Percentiles rank a stretch among this genome's conserved stretches.
Conservation (phyloP, 2,888 invertebrate species). For the Chaetogeoica ovagalla region DNA sequence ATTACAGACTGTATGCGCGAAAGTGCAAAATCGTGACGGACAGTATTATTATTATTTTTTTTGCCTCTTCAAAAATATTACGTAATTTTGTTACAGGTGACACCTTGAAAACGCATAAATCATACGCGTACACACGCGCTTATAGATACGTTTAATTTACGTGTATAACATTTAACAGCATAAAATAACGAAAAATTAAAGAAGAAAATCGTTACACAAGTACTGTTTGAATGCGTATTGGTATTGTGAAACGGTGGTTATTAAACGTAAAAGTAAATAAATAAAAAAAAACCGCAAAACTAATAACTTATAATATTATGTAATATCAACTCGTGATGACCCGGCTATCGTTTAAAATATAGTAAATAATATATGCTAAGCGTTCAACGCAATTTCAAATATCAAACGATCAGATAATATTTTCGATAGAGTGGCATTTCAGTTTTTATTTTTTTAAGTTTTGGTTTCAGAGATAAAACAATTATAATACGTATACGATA, state of each 20-base stretch:
- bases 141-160: no score
- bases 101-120: conserved; percentile 21
- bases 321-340: no score
- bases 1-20: conserved; percentile 13
- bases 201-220: neutral
- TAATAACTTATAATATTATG: neutral
- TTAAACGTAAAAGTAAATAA: neutral
- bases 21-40: conserved; percentile 38
- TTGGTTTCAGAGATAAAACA: no score
- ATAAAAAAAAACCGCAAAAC: neutral
- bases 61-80: conserved; percentile 13
- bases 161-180: neutral
- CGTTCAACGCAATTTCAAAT: no score
- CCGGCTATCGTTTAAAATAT: no score
- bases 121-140: neutral
- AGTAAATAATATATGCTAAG: no score
- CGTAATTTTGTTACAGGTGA: conserved; percentile 19
- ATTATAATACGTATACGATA: no score
- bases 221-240: neutral
- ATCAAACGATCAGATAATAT: no score
- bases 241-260: neutral
- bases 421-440: no score
- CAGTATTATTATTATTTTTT: conserved; percentile 1
- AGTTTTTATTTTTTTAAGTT: no score
- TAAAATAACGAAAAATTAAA: neutral